Evolutionary conservation across 2,797 vertebrate species (phyloP).

Genomic region (Chiloscyllium punctatum): DNA sequence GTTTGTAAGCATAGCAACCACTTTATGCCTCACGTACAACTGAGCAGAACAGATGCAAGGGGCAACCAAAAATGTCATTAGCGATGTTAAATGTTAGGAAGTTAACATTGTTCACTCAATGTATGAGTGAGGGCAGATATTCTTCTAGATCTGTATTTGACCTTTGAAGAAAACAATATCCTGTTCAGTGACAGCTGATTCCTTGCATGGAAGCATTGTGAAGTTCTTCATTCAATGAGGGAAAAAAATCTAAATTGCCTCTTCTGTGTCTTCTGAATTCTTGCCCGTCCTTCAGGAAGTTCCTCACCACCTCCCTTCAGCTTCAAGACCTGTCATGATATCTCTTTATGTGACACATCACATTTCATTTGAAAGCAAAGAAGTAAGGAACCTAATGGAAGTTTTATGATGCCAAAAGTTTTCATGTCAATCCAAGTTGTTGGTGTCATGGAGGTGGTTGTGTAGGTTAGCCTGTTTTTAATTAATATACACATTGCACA

Average conservation of each 20-base stretch:
- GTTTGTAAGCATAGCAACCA: not conserved
- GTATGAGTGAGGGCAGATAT: not conserved
- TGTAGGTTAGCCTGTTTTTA: not conserved
- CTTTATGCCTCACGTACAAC: not conserved
- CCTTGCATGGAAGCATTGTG: not conserved
- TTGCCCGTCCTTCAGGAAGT: too few species aligned
- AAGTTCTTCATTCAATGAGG: not conserved
- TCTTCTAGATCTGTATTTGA: not conserved
- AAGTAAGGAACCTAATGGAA: not conserved
- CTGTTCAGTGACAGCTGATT: not conserved
- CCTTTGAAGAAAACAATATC: not conserved
- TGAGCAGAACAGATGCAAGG: not conserved
- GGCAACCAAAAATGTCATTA: not conserved
- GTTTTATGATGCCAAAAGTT: not conserved
- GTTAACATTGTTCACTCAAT: not conserved
- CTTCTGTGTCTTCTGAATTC: not conserved
- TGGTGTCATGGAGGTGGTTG: not conserved
- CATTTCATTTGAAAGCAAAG: not conserved
- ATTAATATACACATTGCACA: not conserved
- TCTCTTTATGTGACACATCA: not conserved
- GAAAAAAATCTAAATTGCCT: not conserved
- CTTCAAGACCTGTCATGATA: not conserved
- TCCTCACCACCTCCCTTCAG: not conserved
- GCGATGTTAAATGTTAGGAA: not conserved
- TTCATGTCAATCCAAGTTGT: not conserved